Evolutionary conservation across 1,140 invertebrate genomes (phyloP), one percentile per base, ranked within the genome.

Genomic region (Pseudomyrmex dendroicus): DNA sequence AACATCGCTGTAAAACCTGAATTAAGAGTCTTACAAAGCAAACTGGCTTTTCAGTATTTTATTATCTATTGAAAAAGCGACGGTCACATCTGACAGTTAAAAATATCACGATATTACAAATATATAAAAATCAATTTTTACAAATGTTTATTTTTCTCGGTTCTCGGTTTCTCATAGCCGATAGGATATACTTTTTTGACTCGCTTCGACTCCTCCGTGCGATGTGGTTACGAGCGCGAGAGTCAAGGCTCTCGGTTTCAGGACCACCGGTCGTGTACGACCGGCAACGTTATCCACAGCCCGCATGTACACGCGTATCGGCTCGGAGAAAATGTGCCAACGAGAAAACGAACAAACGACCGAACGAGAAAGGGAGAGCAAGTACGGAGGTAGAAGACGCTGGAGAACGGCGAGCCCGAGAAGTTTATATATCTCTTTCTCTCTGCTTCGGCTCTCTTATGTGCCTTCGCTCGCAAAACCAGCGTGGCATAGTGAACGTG

Each of bases 171-270:
- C 35, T 35, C 35, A 7, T 7, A 35, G 35, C 35, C 35, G 35
- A 35, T 35, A 35, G 35, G 35, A 35, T 35, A 12, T 52, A 50
- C 13, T 4, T 67, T 67, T 66, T 52, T n/a, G n/a, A 13, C 13
- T 72, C 17, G 72, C 25, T 35, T n/a, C 25, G 2, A 22, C 9
- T 77, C 13, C n/a, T 54, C 22, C 61, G 63, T 66, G 20, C 12
- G 48, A 20, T n/a, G 35, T 35, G 35, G 35, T 35, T 35, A 35
- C 35, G 35, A 35, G 35, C 35, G 56, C 66, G 78, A 74, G 78
- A 82, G 70, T 82, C 73, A 82, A 82, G 74, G 82, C 73, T 76
- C 70, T 83, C 70, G 57, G 82, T 78, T 83, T 83, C 62, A 67
- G 61, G 54, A 67, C 46, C 61, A 59, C 20, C 54, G 54, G 54